These are phyloP conservation scores for Spodoptera exigua DNA, from an alignment of 2,888 invertebrate genomes.

Conservation along the genomic window DNA sequence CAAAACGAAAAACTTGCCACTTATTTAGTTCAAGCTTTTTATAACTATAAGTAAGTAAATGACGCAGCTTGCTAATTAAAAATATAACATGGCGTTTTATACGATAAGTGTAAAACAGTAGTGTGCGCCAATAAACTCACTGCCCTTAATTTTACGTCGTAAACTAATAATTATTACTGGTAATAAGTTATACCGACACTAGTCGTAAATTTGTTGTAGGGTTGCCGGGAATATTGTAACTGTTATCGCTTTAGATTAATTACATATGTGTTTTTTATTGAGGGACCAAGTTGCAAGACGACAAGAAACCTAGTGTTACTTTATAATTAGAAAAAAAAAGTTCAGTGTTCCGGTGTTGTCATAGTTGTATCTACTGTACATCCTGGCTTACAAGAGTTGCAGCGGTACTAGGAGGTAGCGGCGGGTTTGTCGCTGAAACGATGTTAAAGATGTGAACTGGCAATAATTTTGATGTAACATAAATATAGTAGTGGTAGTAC, in stretches of 20 bases:
- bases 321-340: too few species aligned
- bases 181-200: conserved; percentile 41
- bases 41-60: conserved; percentile 1
- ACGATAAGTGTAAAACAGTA: conserved; percentile 64
- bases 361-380: too few species aligned
- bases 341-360: too few species aligned
- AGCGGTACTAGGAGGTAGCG: too few species aligned
- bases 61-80: conserved; percentile 39
- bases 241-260: not conserved
- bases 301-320: too few species aligned
- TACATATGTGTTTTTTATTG: too few species aligned
- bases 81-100: conserved; percentile 27
- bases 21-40: not conserved
- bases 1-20: not conserved
- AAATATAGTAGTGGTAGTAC: too few species aligned
- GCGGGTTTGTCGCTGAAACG: too few species aligned
- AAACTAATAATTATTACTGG: conserved; percentile 55
- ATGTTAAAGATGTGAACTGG: too few species aligned
- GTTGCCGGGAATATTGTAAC: conserved; percentile 13
- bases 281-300: too few species aligned
- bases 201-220: conserved; percentile 42
- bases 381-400: too few species aligned
- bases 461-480: too few species aligned
- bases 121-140: conserved; percentile 70
- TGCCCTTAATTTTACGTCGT: conserved; percentile 76